Percentiles rank a stretch among this genome's conserved stretches.
These are phyloP conservation scores for Oscheius sp. DNA, from an alignment of 2,888 invertebrate species.

Conservation along the genomic window DNA sequence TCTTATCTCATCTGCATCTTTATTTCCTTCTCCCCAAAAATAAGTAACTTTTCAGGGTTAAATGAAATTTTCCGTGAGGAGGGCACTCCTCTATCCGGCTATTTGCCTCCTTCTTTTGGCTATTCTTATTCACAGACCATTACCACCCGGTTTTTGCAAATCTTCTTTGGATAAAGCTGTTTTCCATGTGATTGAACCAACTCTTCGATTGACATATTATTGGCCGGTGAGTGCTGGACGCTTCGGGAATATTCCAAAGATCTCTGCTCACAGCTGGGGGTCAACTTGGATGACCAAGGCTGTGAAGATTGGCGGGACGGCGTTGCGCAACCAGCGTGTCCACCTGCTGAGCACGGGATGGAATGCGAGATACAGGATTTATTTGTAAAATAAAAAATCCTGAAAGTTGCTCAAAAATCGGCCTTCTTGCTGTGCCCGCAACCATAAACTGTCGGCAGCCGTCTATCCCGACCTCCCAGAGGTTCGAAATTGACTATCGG, in stretches of 20 bases:
- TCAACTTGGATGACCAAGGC: not conserved
- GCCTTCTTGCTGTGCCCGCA: too few species aligned
- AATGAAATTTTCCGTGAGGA: not conserved
- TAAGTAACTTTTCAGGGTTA: too few species aligned
- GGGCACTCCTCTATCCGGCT: not conserved
- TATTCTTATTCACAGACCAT: conserved; percentile 49
- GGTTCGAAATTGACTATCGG: too few species aligned
- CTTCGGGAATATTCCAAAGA: too few species aligned
- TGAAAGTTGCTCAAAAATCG: too few species aligned
- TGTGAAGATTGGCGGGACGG: not conserved
- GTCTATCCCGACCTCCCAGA: too few species aligned
- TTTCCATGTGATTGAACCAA: conserved; percentile 60
- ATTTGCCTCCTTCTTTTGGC: conserved; percentile 8
- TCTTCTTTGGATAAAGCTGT: conserved; percentile 52
- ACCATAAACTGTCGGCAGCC: too few species aligned
- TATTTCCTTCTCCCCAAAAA: conserved; percentile 3
- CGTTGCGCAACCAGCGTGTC: not conserved
- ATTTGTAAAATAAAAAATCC: not conserved
- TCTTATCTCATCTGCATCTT: not conserved
- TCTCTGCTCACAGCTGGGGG: not conserved
- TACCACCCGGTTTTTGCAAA: conserved; percentile 56
- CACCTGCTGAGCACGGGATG: not conserved
- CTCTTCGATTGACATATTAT: conserved; percentile 57
- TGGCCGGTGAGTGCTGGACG: conserved; percentile 55
- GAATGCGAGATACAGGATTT: not conserved